Conservation (phyloP, 53 echinoderm and acorn worm species). For the Echinometra lucunter region DNA sequence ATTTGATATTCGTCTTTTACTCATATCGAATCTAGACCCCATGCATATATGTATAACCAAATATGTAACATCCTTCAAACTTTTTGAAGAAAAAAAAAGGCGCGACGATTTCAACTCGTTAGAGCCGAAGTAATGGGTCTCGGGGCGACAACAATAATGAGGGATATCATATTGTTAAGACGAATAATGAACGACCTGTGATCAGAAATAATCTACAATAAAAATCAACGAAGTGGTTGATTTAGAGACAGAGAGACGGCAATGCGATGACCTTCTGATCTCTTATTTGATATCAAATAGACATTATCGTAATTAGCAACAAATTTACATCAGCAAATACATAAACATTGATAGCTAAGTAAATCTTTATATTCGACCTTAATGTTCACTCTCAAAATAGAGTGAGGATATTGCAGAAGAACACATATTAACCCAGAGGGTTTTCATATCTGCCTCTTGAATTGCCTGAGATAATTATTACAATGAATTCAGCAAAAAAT, state of each 20-base stretch:
- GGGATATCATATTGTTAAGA: background rate
- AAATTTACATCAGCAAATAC: background rate
- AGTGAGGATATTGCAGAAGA: background rate
- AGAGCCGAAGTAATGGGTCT: background rate
- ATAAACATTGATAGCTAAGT: slow-evolving; percentile 22
- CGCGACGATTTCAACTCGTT: background rate
- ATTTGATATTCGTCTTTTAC: background rate
- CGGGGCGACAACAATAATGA: background rate
- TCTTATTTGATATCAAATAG: slow-evolving; percentile 30
- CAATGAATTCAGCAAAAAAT: background rate
- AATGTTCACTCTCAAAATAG: background rate
- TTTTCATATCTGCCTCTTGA: background rate
- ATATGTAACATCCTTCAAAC: background rate
- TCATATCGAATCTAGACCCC: background rate
- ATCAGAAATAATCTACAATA: slow-evolving; percentile 14
- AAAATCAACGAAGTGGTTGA: background rate
- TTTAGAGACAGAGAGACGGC: slow-evolving; percentile 34
- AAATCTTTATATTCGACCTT: background rate
- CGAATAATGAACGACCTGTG: slow-evolving; percentile 34
- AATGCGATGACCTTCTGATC: slow-evolving; percentile 53
- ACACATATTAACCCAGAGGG: background rate
- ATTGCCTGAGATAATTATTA: background rate
- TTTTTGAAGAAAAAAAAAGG: background rate
- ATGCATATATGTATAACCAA: background rate
- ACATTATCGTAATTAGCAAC: slow-evolving; percentile 44